phyloP scores from a whole-genome alignment of 2,888 invertebrate genomes.

The Mechanitis messenoides region DNA sequence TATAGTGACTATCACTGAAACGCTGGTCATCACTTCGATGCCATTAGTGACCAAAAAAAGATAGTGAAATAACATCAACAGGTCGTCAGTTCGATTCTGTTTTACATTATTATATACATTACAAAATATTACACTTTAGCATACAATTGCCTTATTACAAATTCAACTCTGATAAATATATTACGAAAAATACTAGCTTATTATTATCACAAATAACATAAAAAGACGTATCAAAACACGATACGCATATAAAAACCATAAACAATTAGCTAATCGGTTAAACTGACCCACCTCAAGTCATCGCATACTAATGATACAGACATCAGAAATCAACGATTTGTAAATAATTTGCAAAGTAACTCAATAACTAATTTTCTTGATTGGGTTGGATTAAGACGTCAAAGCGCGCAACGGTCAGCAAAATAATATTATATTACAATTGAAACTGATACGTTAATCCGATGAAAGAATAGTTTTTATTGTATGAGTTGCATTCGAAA shows the following conservation, averaged over 20 bases:
- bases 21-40: constrained; percentile 48
- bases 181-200: background rate
- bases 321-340: constrained; percentile 44
- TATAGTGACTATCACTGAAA: constrained; percentile 46
- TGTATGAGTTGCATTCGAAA: background rate
- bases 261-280: constrained; percentile 3
- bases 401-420: constrained; percentile 67
- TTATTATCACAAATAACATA: background rate
- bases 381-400: constrained; percentile 75
- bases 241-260: background rate
- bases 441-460: constrained; percentile 43
- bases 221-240: background rate
- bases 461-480: background rate
- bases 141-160: background rate
- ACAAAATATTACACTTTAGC: background rate
- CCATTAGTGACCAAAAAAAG: constrained; percentile 24
- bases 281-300: constrained; percentile 60
- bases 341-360: constrained; percentile 52
- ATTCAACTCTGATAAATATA: background rate
- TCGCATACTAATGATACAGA: constrained; percentile 54
- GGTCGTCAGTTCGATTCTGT: constrained; percentile 3
- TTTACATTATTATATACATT: background rate
- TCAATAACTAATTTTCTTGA: constrained; percentile 63
- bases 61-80: constrained; percentile 2
- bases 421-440: constrained; percentile 57